Percentiles rank a stretch among this genome's conserved stretches.
These are phyloP conservation scores for Drosophila buzzatii DNA, from an alignment of 2,888 invertebrate species.

Conservation along the genomic window DNA sequence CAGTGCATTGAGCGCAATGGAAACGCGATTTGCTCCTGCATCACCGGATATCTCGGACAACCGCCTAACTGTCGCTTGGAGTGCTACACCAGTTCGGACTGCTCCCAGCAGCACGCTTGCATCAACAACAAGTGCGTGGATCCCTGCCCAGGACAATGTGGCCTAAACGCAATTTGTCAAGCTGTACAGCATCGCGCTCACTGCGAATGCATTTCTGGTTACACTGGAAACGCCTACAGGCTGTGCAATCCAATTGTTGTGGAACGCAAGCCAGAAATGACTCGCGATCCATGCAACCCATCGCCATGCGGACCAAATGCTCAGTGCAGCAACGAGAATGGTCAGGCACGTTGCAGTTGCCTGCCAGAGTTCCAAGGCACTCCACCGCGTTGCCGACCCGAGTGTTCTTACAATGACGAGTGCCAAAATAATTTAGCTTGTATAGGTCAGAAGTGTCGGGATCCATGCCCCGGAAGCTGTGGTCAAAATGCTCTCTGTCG, in stretches of 20 bases:
- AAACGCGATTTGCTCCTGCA: constrained; percentile 89
- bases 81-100: constrained; percentile 90
- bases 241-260: constrained; percentile 86
- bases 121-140: constrained; percentile 90
- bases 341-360: constrained; percentile 89
- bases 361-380: constrained; percentile 89
- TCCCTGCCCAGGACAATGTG: constrained; percentile 91
- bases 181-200: constrained; percentile 92
- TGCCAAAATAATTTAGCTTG: constrained; percentile 89
- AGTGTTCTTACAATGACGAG: constrained; percentile 90
- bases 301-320: constrained; percentile 92
- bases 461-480: constrained; percentile 92
- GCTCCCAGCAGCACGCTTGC: constrained; percentile 89
- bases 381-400: constrained; percentile 90
- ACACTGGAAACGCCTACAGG: constrained; percentile 91
- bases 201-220: constrained; percentile 89
- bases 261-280: constrained; percentile 36
- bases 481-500: constrained; percentile 91
- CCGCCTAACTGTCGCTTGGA: constrained; percentile 91
- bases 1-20: constrained; percentile 88
- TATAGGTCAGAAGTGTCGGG: constrained; percentile 89
- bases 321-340: constrained; percentile 88
- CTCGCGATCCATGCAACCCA: constrained; percentile 89
- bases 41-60: constrained; percentile 88
- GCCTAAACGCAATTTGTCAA: constrained; percentile 89